Percentiles rank a stretch among this genome's conserved stretches.
Conservation (phyloP, 92 coral and sea anemone species). For the Virgularia gustaviana region DNA sequence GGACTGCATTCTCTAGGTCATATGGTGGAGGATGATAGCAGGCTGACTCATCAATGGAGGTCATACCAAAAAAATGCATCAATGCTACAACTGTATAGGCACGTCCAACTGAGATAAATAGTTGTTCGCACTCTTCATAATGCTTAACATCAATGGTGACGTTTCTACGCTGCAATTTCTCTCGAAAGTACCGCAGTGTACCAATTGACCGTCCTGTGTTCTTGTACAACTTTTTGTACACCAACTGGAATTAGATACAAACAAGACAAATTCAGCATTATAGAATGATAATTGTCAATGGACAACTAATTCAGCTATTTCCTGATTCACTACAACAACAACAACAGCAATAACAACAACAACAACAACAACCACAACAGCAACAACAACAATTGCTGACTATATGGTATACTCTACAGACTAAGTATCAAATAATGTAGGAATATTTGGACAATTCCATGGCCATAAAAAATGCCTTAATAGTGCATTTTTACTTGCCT, state of each 20-base stretch:
- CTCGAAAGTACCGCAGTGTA: constrained; percentile 45
- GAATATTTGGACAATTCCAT: too few relatives aligned
- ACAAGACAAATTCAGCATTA: too few relatives aligned
- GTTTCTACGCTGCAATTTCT: constrained; percentile 43
- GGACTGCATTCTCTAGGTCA: background rate
- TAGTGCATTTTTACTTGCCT: too few relatives aligned
- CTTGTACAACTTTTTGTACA: constrained; percentile 28
- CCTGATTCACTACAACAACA: too few relatives aligned
- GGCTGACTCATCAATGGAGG: constrained; percentile 14
- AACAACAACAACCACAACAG: too few relatives aligned
- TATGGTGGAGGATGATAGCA: constrained; percentile 37
- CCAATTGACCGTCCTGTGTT: constrained; percentile 36
- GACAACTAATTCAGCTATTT: too few relatives aligned
- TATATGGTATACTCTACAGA: too few relatives aligned
- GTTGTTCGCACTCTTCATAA: constrained; percentile 44
- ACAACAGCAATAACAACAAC: too few relatives aligned
- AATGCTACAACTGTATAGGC: constrained; percentile 42
- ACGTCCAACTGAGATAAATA: constrained; percentile 42
- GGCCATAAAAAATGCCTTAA: too few relatives aligned
- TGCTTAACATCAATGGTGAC: constrained; percentile 50
- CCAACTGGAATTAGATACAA: constrained; percentile 31
- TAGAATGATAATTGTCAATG: too few relatives aligned
- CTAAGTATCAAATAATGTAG: too few relatives aligned
- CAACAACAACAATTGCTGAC: too few relatives aligned
- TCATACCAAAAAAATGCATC: constrained; percentile 44